Percentiles rank a stretch among this genome's conserved stretches.
These are phyloP conservation scores for cat (Felis catus) DNA, from an alignment of 2,113 vertebrate species.

Conservation along the genomic window DNA sequence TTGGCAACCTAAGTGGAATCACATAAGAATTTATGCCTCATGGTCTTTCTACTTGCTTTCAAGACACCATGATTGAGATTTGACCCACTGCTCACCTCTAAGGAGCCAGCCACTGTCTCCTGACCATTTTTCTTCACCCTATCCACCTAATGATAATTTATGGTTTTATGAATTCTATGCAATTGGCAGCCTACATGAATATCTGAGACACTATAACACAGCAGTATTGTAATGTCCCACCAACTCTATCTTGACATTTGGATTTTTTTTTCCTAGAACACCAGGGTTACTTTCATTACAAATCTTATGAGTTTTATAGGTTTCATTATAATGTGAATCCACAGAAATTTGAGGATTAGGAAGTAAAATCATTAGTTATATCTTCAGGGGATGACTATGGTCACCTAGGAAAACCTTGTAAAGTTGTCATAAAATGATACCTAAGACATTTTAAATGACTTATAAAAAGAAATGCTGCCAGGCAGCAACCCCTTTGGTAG, in stretches of 20 bases:
- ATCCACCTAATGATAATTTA: background rate
- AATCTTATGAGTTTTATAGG: conserved; percentile 56
- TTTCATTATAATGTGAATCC: conserved; percentile 48
- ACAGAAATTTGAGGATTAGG: conserved; percentile 67
- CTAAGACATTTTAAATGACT: conserved; percentile 68
- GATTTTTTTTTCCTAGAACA: conserved; percentile 28
- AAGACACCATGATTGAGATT: background rate
- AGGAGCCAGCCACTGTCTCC: background rate
- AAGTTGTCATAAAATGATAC: conserved; percentile 73
- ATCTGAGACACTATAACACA: background rate
- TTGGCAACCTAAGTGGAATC: background rate
- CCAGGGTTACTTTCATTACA: conserved; percentile 49
- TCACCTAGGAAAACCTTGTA: conserved; percentile 55
- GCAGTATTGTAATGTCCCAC: background rate
- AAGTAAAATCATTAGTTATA: conserved; percentile 69
- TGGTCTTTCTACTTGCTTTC: background rate
- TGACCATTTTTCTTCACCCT: background rate
- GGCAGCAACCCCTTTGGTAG: conserved; percentile 19
- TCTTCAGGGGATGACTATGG: conserved; percentile 59
- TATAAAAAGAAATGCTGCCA: conserved; percentile 50
- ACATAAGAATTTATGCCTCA: background rate
- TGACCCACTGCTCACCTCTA: background rate
- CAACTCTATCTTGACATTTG: conserved; percentile 15
- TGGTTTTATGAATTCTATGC: conserved; percentile 17
- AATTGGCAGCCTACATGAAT: background rate